These are phyloP conservation scores for Conistra vaccinii DNA, from an alignment of 2,888 invertebrate species.

Conservation along the genomic window DNA sequence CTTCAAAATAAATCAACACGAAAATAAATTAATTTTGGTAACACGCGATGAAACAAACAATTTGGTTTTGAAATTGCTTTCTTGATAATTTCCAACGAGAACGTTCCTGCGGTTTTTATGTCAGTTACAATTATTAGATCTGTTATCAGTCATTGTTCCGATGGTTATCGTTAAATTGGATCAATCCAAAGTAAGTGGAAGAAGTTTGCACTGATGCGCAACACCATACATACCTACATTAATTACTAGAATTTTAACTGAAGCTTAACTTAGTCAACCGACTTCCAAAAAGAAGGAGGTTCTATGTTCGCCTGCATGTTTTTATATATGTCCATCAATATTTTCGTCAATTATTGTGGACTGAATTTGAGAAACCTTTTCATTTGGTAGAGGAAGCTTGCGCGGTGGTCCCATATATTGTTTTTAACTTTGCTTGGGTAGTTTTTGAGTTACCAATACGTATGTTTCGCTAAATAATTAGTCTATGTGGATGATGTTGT, in stretches of 20 bases:
- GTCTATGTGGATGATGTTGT: too few relatives aligned
- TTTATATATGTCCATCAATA: too few relatives aligned
- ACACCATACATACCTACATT: neutral
- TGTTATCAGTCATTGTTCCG: conserved; percentile 75
- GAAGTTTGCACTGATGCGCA: conserved; percentile 27
- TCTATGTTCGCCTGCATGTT: too few relatives aligned
- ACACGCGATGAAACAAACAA: conserved; percentile 86
- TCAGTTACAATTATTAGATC: conserved; percentile 80
- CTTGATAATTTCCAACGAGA: conserved; percentile 80
- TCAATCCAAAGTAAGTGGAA: conserved; percentile 60
- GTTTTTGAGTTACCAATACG: too few relatives aligned
- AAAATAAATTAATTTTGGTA: conserved; percentile 86
- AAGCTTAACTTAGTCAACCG: neutral
- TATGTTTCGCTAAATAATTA: too few relatives aligned
- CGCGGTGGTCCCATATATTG: too few relatives aligned
- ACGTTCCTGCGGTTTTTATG: conserved; percentile 81
- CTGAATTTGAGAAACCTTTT: too few relatives aligned
- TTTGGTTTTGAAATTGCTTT: conserved; percentile 83
- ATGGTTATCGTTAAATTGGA: conserved; percentile 76
- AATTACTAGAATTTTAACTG: neutral
- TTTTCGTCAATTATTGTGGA: too few relatives aligned
- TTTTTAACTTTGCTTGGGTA: too few relatives aligned
- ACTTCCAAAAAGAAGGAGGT: too few relatives aligned
- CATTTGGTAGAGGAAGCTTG: too few relatives aligned
- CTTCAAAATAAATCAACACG: conserved; percentile 77